Percentiles rank a stretch among this genome's conserved stretches.
Conservation (phyloP, 2,797 vertebrate species). For the Geotrypetes seraphini region DNA sequence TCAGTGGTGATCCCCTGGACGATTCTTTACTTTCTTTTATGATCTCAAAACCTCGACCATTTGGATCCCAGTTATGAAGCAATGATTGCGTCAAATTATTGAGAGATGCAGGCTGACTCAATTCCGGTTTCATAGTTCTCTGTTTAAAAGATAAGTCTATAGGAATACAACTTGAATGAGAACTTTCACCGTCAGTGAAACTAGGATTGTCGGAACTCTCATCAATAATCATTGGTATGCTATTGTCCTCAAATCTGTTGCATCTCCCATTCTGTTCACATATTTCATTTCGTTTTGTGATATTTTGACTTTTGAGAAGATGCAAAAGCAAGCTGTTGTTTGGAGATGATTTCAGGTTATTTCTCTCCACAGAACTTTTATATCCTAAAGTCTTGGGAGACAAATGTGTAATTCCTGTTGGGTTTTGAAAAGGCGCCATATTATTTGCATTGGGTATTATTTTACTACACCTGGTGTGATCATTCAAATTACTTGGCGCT, state of each 20-base stretch:
- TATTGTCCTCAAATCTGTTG: constrained; percentile 65
- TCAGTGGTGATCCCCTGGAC: constrained; percentile 68
- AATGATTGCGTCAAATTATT: constrained; percentile 87
- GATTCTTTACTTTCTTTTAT: constrained; percentile 63
- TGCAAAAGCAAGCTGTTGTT: constrained; percentile 90
- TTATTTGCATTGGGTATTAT: constrained; percentile 55
- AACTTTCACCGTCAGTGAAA: constrained; percentile 84
- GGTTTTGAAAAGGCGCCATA: constrained; percentile 55
- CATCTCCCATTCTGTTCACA: constrained; percentile 70
- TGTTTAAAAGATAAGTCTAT: constrained; percentile 94
- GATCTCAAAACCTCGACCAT: constrained; percentile 60
- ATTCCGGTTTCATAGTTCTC: constrained; percentile 55
- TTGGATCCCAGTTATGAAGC: constrained; percentile 88
- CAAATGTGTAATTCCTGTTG: constrained; percentile 47
- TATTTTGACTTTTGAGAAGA: constrained; percentile 90
- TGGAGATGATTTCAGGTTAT: constrained; percentile 68
- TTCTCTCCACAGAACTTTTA: constrained; percentile 72
- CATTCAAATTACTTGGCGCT: constrained; percentile 63
- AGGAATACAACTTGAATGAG: constrained; percentile 86
- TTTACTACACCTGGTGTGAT: constrained; percentile 67
- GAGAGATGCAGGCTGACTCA: constrained; percentile 54
- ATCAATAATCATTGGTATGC: constrained; percentile 76
- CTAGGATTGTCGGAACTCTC: constrained; percentile 88
- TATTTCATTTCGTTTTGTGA: constrained; percentile 72
- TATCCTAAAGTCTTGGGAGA: constrained; percentile 60